Evolutionary conservation across 2,113 vertebrate genomes (phyloP).

Genomic region (Rhineura floridana): DNA sequence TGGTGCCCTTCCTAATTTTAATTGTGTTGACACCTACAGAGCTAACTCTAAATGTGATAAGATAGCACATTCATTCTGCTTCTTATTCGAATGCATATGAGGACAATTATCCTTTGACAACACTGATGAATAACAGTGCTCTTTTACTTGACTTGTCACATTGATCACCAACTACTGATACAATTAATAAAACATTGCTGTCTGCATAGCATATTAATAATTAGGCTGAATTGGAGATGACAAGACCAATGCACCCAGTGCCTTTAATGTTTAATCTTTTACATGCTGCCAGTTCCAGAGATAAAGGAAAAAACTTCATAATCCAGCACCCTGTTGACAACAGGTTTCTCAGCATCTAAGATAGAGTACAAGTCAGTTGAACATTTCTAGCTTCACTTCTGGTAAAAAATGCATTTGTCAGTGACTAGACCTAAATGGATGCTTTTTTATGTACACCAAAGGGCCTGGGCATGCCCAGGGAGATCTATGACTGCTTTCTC

Average conservation of each 20-base stretch:
- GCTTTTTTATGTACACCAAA: conserved; percentile 5
- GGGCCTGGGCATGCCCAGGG: not conserved
- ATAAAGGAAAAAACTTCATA: conserved; percentile 40
- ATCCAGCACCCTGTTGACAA: conserved; percentile 18
- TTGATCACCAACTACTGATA: conserved; percentile 64
- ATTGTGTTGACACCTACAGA: conserved; percentile 41
- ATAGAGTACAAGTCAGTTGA: conserved; percentile 8
- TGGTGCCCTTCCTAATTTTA: conserved; percentile 18
- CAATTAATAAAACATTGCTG: conserved; percentile 69
- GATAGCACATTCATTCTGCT: conserved; percentile 35
- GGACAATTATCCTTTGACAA: conserved; percentile 68
- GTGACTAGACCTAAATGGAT: not conserved
- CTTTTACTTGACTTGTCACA: conserved; percentile 72
- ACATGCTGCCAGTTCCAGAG: conserved; percentile 23
- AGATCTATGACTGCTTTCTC: no score
- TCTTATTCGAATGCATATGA: conserved; percentile 66
- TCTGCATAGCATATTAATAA: conserved; percentile 65
- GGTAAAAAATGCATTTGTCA: not conserved
- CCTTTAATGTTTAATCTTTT: conserved; percentile 59
- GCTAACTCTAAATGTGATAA: conserved; percentile 30
- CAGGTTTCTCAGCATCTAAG: conserved; percentile 25
- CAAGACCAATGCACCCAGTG: conserved; percentile 44
- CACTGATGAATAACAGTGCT: conserved; percentile 66
- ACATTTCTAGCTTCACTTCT: conserved; percentile 25
- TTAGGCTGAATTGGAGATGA: conserved; percentile 47